Conservation (phyloP, 2,888 invertebrate species). For the Dolomedes plantarius region DNA sequence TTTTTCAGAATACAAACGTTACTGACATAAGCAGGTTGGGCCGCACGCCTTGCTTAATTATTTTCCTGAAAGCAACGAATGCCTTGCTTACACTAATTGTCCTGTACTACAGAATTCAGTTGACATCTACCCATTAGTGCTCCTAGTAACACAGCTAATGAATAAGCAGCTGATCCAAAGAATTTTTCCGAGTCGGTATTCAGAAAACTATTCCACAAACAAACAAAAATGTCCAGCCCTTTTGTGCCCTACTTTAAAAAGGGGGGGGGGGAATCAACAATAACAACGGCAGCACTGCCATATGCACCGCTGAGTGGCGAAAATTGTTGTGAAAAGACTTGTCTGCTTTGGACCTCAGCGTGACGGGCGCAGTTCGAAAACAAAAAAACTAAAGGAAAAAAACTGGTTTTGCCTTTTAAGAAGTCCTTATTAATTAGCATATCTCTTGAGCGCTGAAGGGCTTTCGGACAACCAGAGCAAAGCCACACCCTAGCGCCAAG, state of each 20-base stretch:
- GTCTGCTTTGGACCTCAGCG: slow-evolving; percentile 9
- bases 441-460: slow-evolving; percentile 38
- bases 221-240: slow-evolving; percentile 29
- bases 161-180: not conserved
- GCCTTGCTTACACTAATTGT: slow-evolving; percentile 20
- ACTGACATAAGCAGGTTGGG: slow-evolving; percentile 50
- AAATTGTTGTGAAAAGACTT: not conserved
- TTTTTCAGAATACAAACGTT: not conserved
- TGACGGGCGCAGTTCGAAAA: slow-evolving; percentile 31
- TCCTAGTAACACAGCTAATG: not conserved
- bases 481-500: slow-evolving; percentile 42
- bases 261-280: slow-evolving; percentile 31
- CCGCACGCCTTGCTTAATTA: not conserved
- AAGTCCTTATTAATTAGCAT: slow-evolving; percentile 62
- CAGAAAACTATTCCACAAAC: slow-evolving; percentile 20
- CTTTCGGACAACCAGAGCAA: slow-evolving; percentile 46
- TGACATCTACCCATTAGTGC: slow-evolving; percentile 26
- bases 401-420: slow-evolving; percentile 59
- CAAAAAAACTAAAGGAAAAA: slow-evolving; percentile 21
- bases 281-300: not conserved
- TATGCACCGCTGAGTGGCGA: not conserved
- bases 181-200: not conserved
- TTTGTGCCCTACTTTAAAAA: slow-evolving; percentile 44
- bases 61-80: not conserved
- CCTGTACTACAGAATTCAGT: slow-evolving; percentile 6